Evolutionary conservation across 2,888 invertebrate genomes (phyloP).

Genomic region (Octonoba sinensis): DNA sequence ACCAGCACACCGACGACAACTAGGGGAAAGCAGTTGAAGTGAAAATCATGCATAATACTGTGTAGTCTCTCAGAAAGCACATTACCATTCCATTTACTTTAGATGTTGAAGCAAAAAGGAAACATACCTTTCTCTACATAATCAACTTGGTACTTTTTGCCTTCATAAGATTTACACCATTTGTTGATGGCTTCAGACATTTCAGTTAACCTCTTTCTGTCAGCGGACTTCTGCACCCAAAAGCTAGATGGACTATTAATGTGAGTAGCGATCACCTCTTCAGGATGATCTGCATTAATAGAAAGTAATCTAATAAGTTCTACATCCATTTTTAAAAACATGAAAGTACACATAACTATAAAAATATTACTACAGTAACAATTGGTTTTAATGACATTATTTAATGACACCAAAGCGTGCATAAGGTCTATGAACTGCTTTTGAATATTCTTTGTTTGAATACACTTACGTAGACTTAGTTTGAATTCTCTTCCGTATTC

Average conservation of each 20-base stretch:
- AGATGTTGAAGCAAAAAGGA: not conserved
- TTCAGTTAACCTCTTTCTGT: slow-evolving; percentile 17
- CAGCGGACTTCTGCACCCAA: slow-evolving; percentile 31
- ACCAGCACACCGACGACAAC: too few species aligned
- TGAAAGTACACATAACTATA: not conserved
- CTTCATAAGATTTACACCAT: slow-evolving; percentile 35
- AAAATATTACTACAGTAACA: too few species aligned
- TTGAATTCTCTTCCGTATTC: too few species aligned
- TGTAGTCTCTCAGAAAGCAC: too few species aligned
- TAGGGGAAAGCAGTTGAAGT: too few species aligned
- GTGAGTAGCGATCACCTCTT: slow-evolving; percentile 37
- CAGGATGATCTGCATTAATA: slow-evolving; percentile 36
- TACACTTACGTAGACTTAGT: too few species aligned
- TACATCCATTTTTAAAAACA: not conserved
- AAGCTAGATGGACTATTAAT: slow-evolving; percentile 41
- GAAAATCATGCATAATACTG: too few species aligned
- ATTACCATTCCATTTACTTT: too few species aligned
- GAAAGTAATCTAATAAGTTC: not conserved
- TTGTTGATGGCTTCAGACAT: slow-evolving; percentile 39
- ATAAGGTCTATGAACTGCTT: too few species aligned
- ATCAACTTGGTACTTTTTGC: slow-evolving; percentile 4
- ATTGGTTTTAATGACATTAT: too few species aligned
- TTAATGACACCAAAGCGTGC: too few species aligned
- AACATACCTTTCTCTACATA: slow-evolving; percentile 27
- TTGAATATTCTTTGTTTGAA: too few species aligned